A percentile compares a stretch with the other conserved stretches of the same genome.
phyloP scores from a whole-genome alignment of 2,113 vertebrate species.

The Aptenodytes patagonicus region DNA sequence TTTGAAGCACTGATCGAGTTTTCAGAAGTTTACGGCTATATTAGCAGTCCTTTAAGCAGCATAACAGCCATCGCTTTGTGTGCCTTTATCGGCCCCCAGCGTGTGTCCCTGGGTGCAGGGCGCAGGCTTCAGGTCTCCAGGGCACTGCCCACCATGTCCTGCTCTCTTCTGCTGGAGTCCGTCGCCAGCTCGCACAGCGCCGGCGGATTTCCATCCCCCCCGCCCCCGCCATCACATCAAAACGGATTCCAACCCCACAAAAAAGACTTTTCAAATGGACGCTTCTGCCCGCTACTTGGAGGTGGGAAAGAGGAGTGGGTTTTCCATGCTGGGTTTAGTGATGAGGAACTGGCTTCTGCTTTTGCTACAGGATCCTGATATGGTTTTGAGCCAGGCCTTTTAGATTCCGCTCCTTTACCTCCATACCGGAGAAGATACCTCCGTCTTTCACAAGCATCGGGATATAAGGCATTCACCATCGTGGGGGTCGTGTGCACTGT shows the following conservation, averaged over 20 bases:
- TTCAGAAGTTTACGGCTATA: background rate
- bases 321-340: background rate
- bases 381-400: background rate
- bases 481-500: fast-evolving
- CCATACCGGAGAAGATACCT: background rate
- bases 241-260: fast-evolving
- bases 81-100: background rate
- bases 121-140: no score
- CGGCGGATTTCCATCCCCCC: no score
- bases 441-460: background rate
- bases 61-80: fast-evolving
- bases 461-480: fast-evolving
- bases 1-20: background rate
- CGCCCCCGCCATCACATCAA: background rate
- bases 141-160: no score
- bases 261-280: background rate
- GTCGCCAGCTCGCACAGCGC: background rate
- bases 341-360: background rate
- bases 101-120: no score
- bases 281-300: no score
- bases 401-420: background rate
- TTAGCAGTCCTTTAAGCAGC: background rate
- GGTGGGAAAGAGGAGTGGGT: background rate
- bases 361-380: background rate
- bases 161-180: no score